phyloP scores from a whole-genome alignment of 2,113 vertebrate species.

The Prolemur simus region DNA sequence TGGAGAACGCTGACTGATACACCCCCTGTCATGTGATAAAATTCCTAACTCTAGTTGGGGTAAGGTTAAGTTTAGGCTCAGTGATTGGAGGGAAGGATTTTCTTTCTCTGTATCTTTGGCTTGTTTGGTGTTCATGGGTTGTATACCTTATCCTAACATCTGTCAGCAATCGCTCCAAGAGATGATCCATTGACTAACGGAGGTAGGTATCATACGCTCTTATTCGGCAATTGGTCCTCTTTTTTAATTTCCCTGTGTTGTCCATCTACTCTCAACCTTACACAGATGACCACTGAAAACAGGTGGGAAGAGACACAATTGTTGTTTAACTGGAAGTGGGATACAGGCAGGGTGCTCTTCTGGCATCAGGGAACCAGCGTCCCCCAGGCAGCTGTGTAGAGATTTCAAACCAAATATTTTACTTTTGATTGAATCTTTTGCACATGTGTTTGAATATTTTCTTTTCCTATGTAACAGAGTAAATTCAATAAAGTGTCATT shows the following conservation, averaged over 20 bases:
- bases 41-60: background rate
- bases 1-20: background rate
- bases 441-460: background rate
- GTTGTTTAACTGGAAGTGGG: background rate
- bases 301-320: background rate
- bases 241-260: background rate
- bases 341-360: background rate
- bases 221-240: background rate
- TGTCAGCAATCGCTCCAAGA: background rate
- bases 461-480: background rate
- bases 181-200: background rate
- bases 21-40: background rate
- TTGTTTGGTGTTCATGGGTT: background rate
- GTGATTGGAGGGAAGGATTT: background rate
- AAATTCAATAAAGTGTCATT: background rate
- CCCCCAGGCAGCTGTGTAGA: background rate
- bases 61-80: background rate
- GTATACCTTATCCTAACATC: background rate
- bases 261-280: background rate
- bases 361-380: background rate
- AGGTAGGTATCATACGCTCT: background rate
- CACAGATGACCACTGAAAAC: background rate
- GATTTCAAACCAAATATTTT: background rate
- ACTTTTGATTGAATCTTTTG: background rate
- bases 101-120: background rate